phyloP scores from a whole-genome alignment of 2,113 vertebrate genomes.

The Brachypodius melanocephalos region DNA sequence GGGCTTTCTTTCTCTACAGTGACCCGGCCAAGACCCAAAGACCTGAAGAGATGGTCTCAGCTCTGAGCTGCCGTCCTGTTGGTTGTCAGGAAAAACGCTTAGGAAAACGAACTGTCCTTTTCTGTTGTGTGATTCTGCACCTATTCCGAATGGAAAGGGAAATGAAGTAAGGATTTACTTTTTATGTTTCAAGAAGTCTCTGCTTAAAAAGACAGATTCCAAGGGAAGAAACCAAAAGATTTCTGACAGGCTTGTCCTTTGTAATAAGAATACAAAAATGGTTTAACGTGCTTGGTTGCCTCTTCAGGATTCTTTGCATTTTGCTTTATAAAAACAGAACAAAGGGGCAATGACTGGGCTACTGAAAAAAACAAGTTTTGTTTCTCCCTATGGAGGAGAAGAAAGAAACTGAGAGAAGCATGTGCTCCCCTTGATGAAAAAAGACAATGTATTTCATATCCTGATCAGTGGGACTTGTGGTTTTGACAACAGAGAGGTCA shows the following conservation, averaged over 20 bases:
- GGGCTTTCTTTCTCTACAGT: background rate
- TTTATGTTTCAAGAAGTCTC: constrained; percentile 11
- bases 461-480: background rate
- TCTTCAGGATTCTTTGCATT: constrained; percentile 13
- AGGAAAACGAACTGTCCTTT: background rate
- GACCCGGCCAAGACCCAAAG: background rate
- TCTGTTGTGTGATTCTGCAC: background rate
- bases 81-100: background rate
- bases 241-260: background rate
- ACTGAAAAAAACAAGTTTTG: background rate
- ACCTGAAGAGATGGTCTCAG: background rate
- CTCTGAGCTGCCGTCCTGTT: background rate
- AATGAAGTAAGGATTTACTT: background rate
- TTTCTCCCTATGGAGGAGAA: background rate
- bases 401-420: constrained; percentile 7
- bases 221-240: background rate
- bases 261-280: background rate
- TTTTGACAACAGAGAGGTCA: background rate
- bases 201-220: background rate
- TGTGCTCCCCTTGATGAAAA: background rate
- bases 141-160: constrained; percentile 8
- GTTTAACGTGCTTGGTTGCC: constrained; percentile 7
- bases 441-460: background rate
- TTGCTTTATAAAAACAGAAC: constrained; percentile 36
- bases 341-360: background rate